phyloP scores from a whole-genome alignment of 53 echinoderm and acorn worm species.

The Hippasteria phrygiana region DNA sequence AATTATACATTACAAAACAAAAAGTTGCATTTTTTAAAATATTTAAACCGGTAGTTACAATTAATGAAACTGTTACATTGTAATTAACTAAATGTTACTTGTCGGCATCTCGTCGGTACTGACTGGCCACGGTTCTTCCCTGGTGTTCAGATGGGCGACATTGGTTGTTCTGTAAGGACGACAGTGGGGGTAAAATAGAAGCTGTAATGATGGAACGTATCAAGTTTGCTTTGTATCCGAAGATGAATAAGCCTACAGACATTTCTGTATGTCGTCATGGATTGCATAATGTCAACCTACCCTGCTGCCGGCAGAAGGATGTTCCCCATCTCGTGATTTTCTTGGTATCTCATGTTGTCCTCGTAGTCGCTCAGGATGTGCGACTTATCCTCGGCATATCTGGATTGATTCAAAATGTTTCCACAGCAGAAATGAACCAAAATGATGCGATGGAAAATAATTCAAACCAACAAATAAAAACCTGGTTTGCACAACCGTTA shows the following conservation, averaged over 20 bases:
- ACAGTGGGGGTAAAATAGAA: neutral
- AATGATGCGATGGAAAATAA: too few relatives aligned
- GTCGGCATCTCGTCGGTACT: conserved; percentile 59
- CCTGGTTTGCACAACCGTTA: too few relatives aligned
- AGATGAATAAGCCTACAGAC: too few relatives aligned
- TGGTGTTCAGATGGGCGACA: conserved; percentile 36
- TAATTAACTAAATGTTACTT: conserved; percentile 40
- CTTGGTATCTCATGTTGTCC: conserved; percentile 19
- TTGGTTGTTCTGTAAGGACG: conserved; percentile 6
- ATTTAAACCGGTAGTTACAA: too few relatives aligned
- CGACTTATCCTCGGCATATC: conserved; percentile 31
- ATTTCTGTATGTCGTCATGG: neutral
- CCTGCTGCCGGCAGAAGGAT: conserved; percentile 47
- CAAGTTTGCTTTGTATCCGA: too few relatives aligned
- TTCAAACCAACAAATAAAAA: too few relatives aligned
- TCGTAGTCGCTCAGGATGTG: conserved; percentile 31
- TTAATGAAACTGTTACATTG: neutral
- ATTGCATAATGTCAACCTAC: neutral
- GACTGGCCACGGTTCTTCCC: conserved; percentile 58
- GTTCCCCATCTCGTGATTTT: conserved; percentile 47
- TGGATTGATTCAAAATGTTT: neutral
- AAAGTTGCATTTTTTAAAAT: too few relatives aligned
- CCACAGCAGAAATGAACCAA: neutral
- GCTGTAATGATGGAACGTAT: too few relatives aligned
- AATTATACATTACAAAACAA: too few relatives aligned